These are phyloP conservation scores for Napeogenes inachia DNA, from an alignment of 2,888 invertebrate genomes.

Conservation along the genomic window DNA sequence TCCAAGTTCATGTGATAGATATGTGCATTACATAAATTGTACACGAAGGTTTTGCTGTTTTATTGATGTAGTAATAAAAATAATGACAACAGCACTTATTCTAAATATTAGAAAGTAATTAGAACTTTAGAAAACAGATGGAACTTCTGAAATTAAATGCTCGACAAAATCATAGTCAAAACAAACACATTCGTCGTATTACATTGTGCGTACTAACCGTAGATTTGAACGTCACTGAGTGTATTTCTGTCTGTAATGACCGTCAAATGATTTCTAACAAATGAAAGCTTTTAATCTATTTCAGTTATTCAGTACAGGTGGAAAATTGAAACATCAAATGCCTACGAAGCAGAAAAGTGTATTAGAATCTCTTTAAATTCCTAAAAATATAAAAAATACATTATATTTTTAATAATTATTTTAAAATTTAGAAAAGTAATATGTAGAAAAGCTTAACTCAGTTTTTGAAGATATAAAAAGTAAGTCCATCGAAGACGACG, in stretches of 20 bases:
- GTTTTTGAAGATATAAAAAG: too few relatives aligned
- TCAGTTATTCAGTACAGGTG: slow-evolving; percentile 15
- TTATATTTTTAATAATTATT: too few relatives aligned
- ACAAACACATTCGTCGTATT: not conserved
- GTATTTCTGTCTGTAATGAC: slow-evolving; percentile 15
- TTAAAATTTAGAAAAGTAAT: too few relatives aligned
- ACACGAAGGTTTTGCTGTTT: not conserved
- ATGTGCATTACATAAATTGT: not conserved
- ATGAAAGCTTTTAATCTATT: slow-evolving; percentile 23
- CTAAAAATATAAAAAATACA: slow-evolving; percentile 1
- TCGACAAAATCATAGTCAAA: not conserved
- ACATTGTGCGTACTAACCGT: slow-evolving; percentile 1
- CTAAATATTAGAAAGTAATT: too few relatives aligned
- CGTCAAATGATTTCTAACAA: slow-evolving; percentile 11
- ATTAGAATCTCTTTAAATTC: slow-evolving; percentile 19
- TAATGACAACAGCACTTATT: too few relatives aligned
- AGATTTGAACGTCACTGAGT: slow-evolving; percentile 15
- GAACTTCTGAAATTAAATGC: too few relatives aligned
- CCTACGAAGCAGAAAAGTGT: slow-evolving; percentile 25
- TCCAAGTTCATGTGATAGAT: not conserved
- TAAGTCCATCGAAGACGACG: too few relatives aligned
- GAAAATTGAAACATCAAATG: slow-evolving; percentile 27
- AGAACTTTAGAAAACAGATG: too few relatives aligned
- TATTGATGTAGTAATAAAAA: not conserved
- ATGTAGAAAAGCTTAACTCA: too few relatives aligned